Percentiles rank a stretch among this genome's conserved stretches.
phyloP scores from a whole-genome alignment of 2,888 invertebrate species.

The Arctia plantaginis region DNA sequence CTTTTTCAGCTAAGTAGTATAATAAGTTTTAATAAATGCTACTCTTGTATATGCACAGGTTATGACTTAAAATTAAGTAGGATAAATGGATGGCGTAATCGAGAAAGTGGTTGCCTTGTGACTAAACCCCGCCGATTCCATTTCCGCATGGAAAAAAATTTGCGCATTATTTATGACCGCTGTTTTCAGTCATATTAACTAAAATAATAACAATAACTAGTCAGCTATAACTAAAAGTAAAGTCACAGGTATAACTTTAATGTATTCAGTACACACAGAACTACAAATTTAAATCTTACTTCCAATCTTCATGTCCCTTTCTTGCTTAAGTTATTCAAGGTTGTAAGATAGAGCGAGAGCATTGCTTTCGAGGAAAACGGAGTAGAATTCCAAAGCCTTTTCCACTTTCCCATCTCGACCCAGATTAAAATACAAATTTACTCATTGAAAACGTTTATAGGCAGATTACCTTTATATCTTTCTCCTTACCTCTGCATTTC shows the following conservation, averaged over 20 bases:
- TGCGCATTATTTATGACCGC: not conserved
- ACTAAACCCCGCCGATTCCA: not conserved
- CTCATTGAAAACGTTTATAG: slow-evolving; percentile 77
- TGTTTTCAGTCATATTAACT: not conserved
- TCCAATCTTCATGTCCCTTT: slow-evolving; percentile 36
- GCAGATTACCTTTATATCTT: slow-evolving; percentile 70
- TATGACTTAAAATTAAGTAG: not conserved
- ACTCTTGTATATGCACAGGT: not conserved
- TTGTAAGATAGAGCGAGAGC: slow-evolving; percentile 20
- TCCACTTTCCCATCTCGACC: slow-evolving; percentile 47
- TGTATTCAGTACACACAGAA: slow-evolving; percentile 40
- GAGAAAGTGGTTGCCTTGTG: not conserved
- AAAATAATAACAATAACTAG: not conserved
- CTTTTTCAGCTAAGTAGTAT: not conserved
- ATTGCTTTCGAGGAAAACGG: slow-evolving; percentile 32
- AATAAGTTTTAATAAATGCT: not conserved
- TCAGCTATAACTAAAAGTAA: slow-evolving; percentile 33
- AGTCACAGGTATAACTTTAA: slow-evolving; percentile 47
- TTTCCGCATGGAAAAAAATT: not conserved
- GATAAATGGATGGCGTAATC: not conserved
- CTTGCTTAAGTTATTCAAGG: not conserved
- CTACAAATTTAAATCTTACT: slow-evolving; percentile 50
- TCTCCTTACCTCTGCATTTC: slow-evolving; percentile 46
- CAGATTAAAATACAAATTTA: slow-evolving; percentile 80
- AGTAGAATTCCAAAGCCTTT: slow-evolving; percentile 49